Conservation (phyloP, 2,113 vertebrate genomes). For the Numenius arquata region DNA sequence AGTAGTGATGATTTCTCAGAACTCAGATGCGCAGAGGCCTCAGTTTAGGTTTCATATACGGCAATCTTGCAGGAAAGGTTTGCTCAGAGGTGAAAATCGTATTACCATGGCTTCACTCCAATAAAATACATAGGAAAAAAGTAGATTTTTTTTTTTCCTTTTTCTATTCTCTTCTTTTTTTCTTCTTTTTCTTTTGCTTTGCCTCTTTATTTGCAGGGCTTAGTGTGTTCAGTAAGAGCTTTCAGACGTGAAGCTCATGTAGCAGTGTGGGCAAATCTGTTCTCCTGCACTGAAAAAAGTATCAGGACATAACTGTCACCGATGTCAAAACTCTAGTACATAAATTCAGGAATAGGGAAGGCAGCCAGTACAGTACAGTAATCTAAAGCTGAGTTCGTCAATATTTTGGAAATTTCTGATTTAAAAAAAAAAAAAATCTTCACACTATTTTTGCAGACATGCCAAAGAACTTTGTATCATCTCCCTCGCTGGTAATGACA, state of each 20-base stretch:
- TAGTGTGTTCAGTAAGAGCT: neutral
- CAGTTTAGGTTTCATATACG: rapidly evolving
- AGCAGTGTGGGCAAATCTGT: neutral
- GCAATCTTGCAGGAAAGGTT: neutral
- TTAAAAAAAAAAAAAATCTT: neutral
- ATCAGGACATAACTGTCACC: neutral
- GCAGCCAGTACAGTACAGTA: neutral
- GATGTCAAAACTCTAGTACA: neutral
- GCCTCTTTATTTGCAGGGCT: neutral
- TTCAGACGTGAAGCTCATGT: rapidly evolving
- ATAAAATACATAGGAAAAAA: neutral
- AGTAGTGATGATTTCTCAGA: neutral
- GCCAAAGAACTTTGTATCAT: neutral
- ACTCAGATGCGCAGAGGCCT: neutral
- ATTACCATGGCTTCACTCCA: neutral
- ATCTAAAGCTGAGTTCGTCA: neutral
- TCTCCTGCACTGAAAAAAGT: neutral
- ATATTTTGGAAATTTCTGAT: neutral
- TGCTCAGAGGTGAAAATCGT: neutral
- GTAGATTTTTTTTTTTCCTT: neutral
- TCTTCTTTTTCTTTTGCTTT: neutral
- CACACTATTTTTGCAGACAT: neutral
- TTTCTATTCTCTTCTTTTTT: no score
- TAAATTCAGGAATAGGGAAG: neutral
- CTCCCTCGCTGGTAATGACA: no score